Evolutionary conservation across 2,888 invertebrate genomes (phyloP), one percentile per base, ranked within the genome.

Genomic region (Hedychridium roseum): DNA sequence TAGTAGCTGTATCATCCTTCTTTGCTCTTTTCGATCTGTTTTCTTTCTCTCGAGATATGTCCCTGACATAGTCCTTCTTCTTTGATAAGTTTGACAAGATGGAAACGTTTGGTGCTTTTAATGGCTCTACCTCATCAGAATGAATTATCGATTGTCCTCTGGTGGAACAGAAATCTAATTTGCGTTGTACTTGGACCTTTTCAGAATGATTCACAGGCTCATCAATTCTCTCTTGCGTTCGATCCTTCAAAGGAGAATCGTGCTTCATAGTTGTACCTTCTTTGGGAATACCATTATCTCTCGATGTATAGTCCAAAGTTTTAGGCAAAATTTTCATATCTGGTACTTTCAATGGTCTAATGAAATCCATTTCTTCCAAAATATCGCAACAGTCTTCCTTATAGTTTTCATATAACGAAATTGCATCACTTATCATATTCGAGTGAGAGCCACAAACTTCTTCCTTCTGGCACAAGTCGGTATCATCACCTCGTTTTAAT

Each of bases 291-390:
- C 67, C 61, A 57, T 59, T 72, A 23, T 77, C 74, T 45, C 69
- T 64, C 1, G 64, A 54, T 1, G 70, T 64, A 39, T 71, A 74
- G 46, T 77, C 76, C 27, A 73, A 39, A 20, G 66, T 67, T 55
- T 78, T 78, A 15, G 74, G 71, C 28, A 72, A 71, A 43, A 77
- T 77, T 60, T 78, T 78, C n/a, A 75, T 54, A 54, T 78, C 77
- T 34, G 78, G 77, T 12, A 73, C 73, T 59, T 76, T 78, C 9
- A 76, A 57, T 11, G 78, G 72, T 46, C 72, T 71, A 49, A 75
- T 63, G 28, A 73, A 73, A 50, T 76, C 71, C 77, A 78, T 76
- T 38, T 66, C 69, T 39, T 61, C 42, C 43, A 57, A 40, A 16
- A 50, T 37, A 14, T 64, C 54, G 36, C 58, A 60, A 14, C 60